These are phyloP conservation scores for Erebia aethiops DNA, from an alignment of 2,888 invertebrate species.

Conservation along the genomic window DNA sequence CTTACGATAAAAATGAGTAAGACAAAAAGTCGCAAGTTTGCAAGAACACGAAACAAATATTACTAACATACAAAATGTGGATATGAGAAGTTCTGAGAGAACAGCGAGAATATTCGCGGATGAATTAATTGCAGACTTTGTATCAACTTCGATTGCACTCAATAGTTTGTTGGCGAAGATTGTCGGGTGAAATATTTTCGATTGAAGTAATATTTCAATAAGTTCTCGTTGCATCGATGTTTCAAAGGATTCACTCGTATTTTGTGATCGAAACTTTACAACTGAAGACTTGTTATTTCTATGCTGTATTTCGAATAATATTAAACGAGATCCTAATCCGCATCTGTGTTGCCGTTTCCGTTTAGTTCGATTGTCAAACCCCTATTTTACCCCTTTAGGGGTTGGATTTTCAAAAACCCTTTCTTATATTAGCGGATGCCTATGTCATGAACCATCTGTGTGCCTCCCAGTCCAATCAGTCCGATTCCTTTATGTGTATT, in stretches of 20 bases:
- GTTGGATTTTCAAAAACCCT: too few relatives aligned
- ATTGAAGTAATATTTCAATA: slow-evolving; percentile 18
- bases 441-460: too few relatives aligned
- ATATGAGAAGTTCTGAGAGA: slow-evolving; percentile 41
- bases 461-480: too few relatives aligned
- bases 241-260: slow-evolving; percentile 7
- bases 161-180: slow-evolving; percentile 33
- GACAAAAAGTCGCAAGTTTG: not conserved
- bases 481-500: too few relatives aligned
- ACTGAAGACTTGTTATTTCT: not conserved
- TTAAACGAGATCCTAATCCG: too few relatives aligned
- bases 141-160: slow-evolving; percentile 36
- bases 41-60: slow-evolving; percentile 42
- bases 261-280: not conserved
- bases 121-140: slow-evolving; percentile 33
- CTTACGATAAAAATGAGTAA: not conserved
- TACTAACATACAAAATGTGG: slow-evolving; percentile 46
- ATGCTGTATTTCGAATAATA: too few relatives aligned
- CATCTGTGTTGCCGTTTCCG: not conserved
- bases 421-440: too few relatives aligned
- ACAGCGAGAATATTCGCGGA: slow-evolving; percentile 31
- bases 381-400: too few relatives aligned
- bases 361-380: too few relatives aligned
- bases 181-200: slow-evolving; percentile 10
- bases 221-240: not conserved